Conservation (phyloP, 2,113 vertebrate species). For the Ceratotherium simum region DNA sequence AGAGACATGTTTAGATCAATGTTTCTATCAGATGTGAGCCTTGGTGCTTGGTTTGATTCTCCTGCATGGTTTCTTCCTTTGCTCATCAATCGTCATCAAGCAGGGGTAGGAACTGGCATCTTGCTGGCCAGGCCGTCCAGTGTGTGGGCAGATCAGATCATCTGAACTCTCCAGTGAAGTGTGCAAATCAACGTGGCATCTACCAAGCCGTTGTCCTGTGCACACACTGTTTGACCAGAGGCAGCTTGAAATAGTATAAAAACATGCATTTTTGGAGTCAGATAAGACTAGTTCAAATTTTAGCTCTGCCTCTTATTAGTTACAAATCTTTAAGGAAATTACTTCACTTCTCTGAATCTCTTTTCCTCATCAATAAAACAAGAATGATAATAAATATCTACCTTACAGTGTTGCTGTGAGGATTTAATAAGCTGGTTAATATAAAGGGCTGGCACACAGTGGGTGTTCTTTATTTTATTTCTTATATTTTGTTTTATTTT, state of each 20-base stretch:
- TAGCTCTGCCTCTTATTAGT: background rate
- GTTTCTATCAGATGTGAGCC: background rate
- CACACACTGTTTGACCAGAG: background rate
- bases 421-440: background rate
- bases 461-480: background rate
- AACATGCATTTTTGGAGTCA: constrained; percentile 10
- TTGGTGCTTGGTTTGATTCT: background rate
- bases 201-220: background rate
- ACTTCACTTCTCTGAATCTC: background rate
- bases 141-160: background rate
- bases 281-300: background rate
- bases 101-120: background rate
- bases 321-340: background rate
- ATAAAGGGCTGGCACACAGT: background rate
- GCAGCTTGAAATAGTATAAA: constrained; percentile 18
- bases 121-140: background rate
- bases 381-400: background rate
- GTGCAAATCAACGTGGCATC: background rate
- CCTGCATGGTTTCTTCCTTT: background rate
- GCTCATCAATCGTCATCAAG: background rate
- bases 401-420: background rate
- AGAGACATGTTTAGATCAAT: background rate
- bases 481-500: constrained; percentile 20
- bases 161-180: background rate
- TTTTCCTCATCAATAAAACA: constrained; percentile 25